These are phyloP conservation scores for Ranitomeya imitator DNA, from an alignment of 2,113 vertebrate species.

Conservation along the genomic window DNA sequence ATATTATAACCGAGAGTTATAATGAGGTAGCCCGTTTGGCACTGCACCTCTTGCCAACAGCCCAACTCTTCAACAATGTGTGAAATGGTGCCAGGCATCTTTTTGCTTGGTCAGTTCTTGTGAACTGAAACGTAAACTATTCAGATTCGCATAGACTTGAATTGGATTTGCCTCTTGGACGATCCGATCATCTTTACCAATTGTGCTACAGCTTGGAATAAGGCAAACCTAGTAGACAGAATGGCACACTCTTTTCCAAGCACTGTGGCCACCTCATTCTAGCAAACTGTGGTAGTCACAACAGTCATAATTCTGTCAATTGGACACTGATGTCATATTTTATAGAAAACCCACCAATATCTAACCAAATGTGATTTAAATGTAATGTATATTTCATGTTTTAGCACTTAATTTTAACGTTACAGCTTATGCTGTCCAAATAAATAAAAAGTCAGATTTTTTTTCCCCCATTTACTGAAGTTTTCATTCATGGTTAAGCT, in stretches of 20 bases:
- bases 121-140: too few species aligned
- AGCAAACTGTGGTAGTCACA: background rate
- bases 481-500: background rate
- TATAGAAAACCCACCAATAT: background rate
- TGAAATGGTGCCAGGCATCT: too few species aligned
- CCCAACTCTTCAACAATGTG: too few species aligned
- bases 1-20: too few species aligned
- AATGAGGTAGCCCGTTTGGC: too few species aligned
- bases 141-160: too few species aligned
- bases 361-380: background rate
- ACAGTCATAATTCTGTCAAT: background rate
- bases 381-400: too few species aligned
- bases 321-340: background rate
- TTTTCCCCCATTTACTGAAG: too few species aligned
- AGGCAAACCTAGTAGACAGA: background rate
- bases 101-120: too few species aligned
- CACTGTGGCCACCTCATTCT: background rate
- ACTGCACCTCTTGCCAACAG: too few species aligned
- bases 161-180: too few species aligned
- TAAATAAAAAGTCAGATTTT: too few species aligned
- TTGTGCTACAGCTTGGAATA: background rate
- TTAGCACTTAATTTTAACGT: background rate
- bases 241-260: background rate
- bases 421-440: background rate
- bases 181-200: background rate